A percentile compares a stretch with the other conserved stretches of the same genome.
Conservation (phyloP, 2,888 invertebrate genomes). For the Mellilla xanthometata region DNA sequence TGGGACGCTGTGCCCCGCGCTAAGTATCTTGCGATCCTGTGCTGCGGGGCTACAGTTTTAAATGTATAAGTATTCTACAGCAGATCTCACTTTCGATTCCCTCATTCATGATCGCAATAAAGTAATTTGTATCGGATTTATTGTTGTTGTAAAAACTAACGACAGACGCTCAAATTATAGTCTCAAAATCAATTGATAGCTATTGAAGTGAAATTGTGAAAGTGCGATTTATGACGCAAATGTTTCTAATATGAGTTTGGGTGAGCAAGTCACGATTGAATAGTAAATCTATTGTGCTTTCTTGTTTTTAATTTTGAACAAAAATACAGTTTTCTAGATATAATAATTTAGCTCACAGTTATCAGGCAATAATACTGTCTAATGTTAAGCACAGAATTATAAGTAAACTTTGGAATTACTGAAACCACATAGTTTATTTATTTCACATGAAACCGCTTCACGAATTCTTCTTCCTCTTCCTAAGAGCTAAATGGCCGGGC, state of each 20-base stretch:
- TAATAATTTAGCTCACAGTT: no score
- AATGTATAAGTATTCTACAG: not conserved
- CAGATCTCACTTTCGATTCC: slow-evolving; percentile 21
- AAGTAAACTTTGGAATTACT: no score
- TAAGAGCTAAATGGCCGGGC: no score
- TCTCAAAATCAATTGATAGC: slow-evolving; percentile 14
- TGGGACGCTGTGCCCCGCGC: no score
- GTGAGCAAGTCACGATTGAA: slow-evolving; percentile 19
- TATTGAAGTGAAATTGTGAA: slow-evolving; percentile 32
- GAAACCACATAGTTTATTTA: no score
- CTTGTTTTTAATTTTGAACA: slow-evolving; percentile 8
- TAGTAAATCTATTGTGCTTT: slow-evolving; percentile 6
- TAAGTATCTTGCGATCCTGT: no score
- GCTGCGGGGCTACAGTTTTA: no score
- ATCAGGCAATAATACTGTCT: no score
- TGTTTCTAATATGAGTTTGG: slow-evolving; percentile 22
- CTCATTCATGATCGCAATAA: slow-evolving; percentile 16
- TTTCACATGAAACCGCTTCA: no score
- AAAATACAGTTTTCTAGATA: no score
- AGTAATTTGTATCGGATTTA: slow-evolving; percentile 15
- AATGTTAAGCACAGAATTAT: no score
- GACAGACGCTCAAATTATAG: slow-evolving; percentile 15
- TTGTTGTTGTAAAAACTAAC: slow-evolving; percentile 18
- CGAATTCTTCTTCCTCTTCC: no score
- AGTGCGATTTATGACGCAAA: slow-evolving; percentile 22